Evolutionary conservation across 2,113 vertebrate genomes (phyloP).

Genomic region (Gopherus flavomarginatus): DNA sequence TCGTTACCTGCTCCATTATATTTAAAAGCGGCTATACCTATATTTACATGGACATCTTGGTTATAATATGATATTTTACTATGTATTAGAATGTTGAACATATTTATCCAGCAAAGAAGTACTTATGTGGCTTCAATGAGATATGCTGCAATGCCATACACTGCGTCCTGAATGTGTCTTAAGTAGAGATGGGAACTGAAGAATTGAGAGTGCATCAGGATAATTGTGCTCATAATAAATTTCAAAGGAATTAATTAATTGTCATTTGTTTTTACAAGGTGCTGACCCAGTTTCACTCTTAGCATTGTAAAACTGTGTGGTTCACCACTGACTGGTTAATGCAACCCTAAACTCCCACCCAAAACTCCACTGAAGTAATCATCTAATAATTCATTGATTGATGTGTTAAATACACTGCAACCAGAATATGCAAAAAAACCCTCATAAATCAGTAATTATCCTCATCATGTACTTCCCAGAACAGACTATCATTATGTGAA

Average conservation of each 20-base stretch:
- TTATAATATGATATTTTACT: not conserved
- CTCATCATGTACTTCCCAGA: constrained; percentile 26
- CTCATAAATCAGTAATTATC: constrained; percentile 35
- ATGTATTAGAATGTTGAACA: not conserved
- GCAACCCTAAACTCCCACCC: not conserved
- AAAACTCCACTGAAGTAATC: constrained; percentile 5
- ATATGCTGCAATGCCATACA: too few relatives aligned
- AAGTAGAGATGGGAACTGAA: not conserved
- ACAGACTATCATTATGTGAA: constrained; percentile 29
- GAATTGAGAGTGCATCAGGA: not conserved
- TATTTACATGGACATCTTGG: not conserved
- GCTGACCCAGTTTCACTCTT: not conserved
- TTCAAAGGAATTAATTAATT: not conserved
- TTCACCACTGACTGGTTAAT: not conserved
- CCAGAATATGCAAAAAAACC: constrained; percentile 20
- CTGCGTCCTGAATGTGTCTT: not conserved
- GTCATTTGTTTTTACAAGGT: not conserved
- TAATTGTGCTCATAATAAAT: constrained; percentile 36
- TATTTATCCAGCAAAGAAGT: not conserved
- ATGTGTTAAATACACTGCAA: constrained; percentile 41
- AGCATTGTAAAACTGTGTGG: not conserved
- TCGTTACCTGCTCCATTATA: not conserved
- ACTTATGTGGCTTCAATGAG: rapidly evolving
- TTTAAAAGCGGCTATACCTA: not conserved
- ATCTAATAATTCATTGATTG: constrained; percentile 26